Evolutionary conservation across 2,113 vertebrate species (phyloP).

Genomic region (Bubo blakistoni): DNA sequence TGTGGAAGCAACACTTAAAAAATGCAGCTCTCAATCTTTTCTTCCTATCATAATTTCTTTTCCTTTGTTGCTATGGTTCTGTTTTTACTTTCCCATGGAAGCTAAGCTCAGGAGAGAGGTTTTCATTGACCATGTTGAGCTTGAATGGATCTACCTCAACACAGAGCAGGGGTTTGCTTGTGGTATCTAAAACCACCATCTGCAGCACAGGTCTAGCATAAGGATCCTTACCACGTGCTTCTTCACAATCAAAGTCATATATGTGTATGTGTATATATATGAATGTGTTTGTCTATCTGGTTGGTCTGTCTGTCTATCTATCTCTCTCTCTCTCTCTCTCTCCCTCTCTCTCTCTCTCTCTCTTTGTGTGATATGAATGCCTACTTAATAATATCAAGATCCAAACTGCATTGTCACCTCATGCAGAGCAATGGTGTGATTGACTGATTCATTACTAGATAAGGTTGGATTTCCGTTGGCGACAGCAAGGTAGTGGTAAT

Average conservation of each 20-base stretch:
- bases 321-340: too few relatives aligned
- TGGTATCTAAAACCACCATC: neutral
- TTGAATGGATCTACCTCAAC: neutral
- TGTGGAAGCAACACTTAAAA: neutral
- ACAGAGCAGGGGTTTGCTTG: neutral
- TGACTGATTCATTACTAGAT: neutral
- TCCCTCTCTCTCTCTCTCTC: too few relatives aligned
- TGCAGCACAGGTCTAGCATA: neutral
- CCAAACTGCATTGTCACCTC: neutral
- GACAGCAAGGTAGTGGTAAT: neutral
- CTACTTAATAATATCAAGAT: neutral
- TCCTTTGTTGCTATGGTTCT: neutral
- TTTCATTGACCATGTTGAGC: neutral
- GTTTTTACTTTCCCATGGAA: neutral
- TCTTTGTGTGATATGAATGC: neutral
- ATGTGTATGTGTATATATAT: neutral
- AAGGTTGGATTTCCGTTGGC: neutral
- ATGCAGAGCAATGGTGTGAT: neutral
- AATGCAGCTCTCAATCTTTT: neutral
- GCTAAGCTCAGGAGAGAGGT: neutral
- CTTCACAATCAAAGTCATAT: neutral
- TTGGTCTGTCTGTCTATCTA: fast-evolving
- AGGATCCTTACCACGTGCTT: neutral
- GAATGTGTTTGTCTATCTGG: neutral
- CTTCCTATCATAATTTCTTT: neutral